Evolutionary conservation across 2,797 vertebrate genomes (phyloP), one percentile per base, ranked within the genome.

Genomic region (Alauda arvensis): DNA sequence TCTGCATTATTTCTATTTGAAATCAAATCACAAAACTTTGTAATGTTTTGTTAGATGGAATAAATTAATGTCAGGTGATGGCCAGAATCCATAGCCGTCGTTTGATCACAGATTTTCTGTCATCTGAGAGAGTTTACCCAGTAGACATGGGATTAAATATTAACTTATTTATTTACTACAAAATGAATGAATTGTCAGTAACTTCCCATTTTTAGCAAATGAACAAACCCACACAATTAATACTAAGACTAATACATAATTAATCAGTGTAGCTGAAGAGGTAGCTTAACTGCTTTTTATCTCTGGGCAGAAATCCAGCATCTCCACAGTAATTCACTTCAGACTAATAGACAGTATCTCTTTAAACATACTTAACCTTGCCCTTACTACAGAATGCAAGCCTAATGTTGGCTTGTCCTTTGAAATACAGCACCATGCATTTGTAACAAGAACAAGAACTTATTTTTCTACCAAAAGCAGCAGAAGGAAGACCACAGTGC

Each of bases 301-400:
- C 48, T 88, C 77, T 87, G 85, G 89, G 89, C 70, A 89, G 77
- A 93, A 88, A 91, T 91, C 83, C 94, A 93, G 14, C 67, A 78
- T 85, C 87, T 85, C 56, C 29, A 66, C 3, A 0, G 59, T 75
- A 91, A 87, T 85, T 85, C 87, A 75, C 66, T 91, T 65, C 70
- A 90, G 63, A 53, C 21, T 90, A 77, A 83, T 59, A 94, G 74
- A 72, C 43, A 90, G 49, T 78, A 78, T 81, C 49, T 88, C 51
- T 83, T 92, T 81, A 91, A 93, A 78, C 52, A 76, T 56, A 43
- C 56, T 92, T 90, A 83, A 89, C 77, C 53, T 92, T 91, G 23
- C 70, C 70, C 80, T 87, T 56, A 53, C 14, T 87, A 68, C 15
- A 83, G 7, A 18, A 66, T 56, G 24, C 31, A 67, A 92, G 31